Evolutionary conservation across 2,888 invertebrate genomes (phyloP).

Genomic region (Hydrotaea cyrtoneurina): DNA sequence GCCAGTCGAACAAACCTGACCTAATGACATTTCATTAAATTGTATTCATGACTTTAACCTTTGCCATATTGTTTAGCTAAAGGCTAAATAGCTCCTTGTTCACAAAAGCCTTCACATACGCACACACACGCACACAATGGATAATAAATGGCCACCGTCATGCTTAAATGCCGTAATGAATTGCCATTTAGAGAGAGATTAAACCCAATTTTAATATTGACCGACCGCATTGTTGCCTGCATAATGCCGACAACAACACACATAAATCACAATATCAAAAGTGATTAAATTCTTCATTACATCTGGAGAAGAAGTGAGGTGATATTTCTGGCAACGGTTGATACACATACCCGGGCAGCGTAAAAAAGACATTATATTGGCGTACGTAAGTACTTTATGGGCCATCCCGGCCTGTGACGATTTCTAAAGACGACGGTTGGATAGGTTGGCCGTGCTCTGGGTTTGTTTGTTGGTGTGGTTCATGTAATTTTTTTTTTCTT

Average conservation of each 20-base stretch:
- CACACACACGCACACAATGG: conserved; percentile 5
- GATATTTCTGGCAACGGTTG: neutral
- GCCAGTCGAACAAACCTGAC: neutral
- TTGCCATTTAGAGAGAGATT: conserved; percentile 31
- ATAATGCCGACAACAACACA: neutral
- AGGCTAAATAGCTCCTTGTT: neutral
- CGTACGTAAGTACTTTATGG: conserved; percentile 10
- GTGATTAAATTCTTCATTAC: conserved; percentile 38
- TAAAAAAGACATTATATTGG: conserved; percentile 32
- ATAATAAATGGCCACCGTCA: conserved; percentile 12
- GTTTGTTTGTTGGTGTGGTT: conserved; percentile 11
- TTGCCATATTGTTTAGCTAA: neutral
- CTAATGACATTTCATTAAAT: conserved; percentile 18
- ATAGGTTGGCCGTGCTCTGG: neutral
- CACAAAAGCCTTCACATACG: neutral
- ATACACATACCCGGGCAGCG: neutral
- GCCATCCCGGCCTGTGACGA: conserved; percentile 6
- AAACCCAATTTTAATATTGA: conserved; percentile 31
- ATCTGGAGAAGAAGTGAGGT: neutral
- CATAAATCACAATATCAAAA: conserved; percentile 39
- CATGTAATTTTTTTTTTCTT: neutral
- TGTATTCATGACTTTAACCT: neutral
- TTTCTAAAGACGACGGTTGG: neutral
- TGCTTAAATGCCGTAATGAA: conserved; percentile 28
- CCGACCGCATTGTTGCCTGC: conserved; percentile 26